Conservation (phyloP, 2,113 vertebrate species). For the Girardinichthys multiradiatus region DNA sequence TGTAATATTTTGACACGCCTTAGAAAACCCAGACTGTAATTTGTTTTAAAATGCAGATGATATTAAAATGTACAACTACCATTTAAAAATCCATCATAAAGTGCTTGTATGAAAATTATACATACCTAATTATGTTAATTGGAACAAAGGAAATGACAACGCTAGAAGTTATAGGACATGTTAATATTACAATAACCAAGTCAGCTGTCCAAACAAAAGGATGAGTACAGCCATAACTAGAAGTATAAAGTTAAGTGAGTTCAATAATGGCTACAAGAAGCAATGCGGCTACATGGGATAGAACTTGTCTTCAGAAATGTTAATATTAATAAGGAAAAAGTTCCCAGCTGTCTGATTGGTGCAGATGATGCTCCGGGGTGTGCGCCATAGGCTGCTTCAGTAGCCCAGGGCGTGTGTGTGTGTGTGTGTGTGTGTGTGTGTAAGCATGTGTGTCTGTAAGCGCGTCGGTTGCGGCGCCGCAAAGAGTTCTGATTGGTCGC, state of each 20-base stretch:
- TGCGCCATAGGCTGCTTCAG: slow-evolving; percentile 68
- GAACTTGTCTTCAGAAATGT: slow-evolving; percentile 4
- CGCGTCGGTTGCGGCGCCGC: slow-evolving; percentile 69
- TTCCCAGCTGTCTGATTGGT: slow-evolving; percentile 68
- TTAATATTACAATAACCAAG: neutral
- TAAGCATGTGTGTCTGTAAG: slow-evolving; percentile 36
- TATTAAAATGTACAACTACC: neutral
- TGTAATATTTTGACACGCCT: too few relatives aligned
- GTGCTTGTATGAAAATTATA: neutral
- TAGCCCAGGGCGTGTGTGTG: slow-evolving; percentile 44
- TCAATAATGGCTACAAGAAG: neutral
- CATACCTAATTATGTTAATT: too few relatives aligned
- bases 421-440: neutral
- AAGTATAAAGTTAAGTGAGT: too few relatives aligned
- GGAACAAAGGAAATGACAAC: too few relatives aligned
- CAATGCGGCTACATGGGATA: neutral
- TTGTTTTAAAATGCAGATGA: too few relatives aligned
- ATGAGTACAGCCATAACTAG: too few relatives aligned
- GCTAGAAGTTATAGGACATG: neutral
- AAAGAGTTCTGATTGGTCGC: slow-evolving; percentile 70
- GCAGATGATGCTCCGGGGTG: slow-evolving; percentile 36
- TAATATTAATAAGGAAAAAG: neutral
- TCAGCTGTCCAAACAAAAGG: neutral
- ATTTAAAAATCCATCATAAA: neutral
- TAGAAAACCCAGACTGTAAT: neutral